A percentile compares a stretch with the other conserved stretches of the same genome.
Conservation (phyloP, 2,888 invertebrate genomes). For the Andrena hattorfiana region DNA sequence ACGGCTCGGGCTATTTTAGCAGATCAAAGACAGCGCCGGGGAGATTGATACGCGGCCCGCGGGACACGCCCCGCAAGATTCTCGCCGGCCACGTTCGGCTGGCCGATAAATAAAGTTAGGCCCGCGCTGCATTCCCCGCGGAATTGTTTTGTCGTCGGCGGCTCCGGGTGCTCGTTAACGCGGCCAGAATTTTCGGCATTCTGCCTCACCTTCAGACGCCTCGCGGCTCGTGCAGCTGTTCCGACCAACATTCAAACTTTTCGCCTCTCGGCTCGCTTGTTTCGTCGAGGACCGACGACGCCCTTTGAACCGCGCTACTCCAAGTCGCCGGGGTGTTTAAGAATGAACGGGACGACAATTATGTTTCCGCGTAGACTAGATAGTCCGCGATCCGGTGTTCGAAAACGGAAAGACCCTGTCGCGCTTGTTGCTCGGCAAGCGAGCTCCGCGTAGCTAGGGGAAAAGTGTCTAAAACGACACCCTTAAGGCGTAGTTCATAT, state of each 20-base stretch:
- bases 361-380: constrained; percentile 11
- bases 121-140: constrained; percentile 53
- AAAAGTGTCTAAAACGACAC: background rate
- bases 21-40: constrained; percentile 79
- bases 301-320: constrained; percentile 13
- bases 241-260: constrained; percentile 46
- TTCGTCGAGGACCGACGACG: background rate
- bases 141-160: constrained; percentile 69
- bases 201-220: constrained; percentile 47
- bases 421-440: background rate
- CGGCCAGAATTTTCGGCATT: constrained; percentile 69
- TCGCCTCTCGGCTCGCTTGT: constrained; percentile 1
- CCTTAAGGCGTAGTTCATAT: too few relatives aligned
- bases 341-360: constrained; percentile 22
- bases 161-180: constrained; percentile 73
- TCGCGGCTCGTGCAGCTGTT: constrained; percentile 42
- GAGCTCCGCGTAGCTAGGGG: background rate
- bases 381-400: background rate
- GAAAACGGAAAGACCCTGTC: background rate
- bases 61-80: constrained; percentile 72
- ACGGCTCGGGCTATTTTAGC: constrained; percentile 76
- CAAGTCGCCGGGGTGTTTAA: constrained; percentile 13
- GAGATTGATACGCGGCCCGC: constrained; percentile 79
- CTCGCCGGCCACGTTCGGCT: constrained; percentile 46
- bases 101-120: constrained; percentile 71